Base-by-base conservation (phyloP, 2,797 vertebrate species). In the Brotula barbata region DNA sequence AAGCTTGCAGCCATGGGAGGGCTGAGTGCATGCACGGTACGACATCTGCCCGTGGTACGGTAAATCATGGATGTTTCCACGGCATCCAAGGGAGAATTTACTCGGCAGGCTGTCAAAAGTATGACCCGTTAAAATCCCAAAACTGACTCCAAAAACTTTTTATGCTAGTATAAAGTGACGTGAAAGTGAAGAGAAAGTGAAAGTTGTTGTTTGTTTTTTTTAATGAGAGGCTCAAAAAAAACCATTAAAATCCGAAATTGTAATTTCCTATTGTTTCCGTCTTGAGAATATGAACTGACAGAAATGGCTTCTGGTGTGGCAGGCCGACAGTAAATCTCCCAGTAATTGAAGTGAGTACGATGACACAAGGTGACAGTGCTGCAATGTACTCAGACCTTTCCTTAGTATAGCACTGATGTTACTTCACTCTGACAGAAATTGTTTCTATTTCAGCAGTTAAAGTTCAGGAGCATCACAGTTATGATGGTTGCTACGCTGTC, bases 61-160 rank as follows among this genome's bases (percentile, higher is more conserved):
- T 82, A 71, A 88, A 85, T 85, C 80, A 86, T 79, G 64, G 55
- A 85, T 83, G 75, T 77, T 52, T 71, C 64, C 22, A 34, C 39
- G 66, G 54, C 66, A 58, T 81, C 52, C 1, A 72, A 71, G 37
- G 71, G 34, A 45, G 61, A 21, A 83, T 81, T 83, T 76, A 79
- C 68, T 58, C 80, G 77, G 47, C 77, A 64, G 51, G 53, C 71
- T 83, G 72, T 84, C 81, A 76, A 65, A 76, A 73, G 60, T 48
- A 43, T 68, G 54, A 78, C 56, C 34, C 63, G 71, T 76, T 81
- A 82, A 82, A 83, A 71, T 60, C 55, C 48, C 17, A 72, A 4
- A 56, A 74, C 55, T 71, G 66, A 70, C 53, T 62, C 28, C 21
- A 33, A 37, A 36, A 78, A 71, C 45, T 71, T 69, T 53, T 60